Conservation (phyloP, 2,113 vertebrate species). For the Hepsetus odoe region DNA sequence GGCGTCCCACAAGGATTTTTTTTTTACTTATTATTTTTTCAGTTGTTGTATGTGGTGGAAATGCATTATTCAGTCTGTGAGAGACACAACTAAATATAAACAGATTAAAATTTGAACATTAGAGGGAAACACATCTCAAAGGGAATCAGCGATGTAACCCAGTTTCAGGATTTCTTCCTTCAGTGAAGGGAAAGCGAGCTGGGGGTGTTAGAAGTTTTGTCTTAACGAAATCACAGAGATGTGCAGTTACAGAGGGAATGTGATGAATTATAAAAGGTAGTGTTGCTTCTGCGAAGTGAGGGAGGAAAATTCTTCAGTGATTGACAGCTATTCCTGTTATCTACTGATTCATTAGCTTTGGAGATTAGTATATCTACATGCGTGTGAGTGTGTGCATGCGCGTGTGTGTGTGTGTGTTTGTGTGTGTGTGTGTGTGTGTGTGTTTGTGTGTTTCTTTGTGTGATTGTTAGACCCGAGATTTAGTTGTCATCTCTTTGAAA, state of each 20-base stretch:
- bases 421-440: too few relatives aligned
- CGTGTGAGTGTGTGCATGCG: too few relatives aligned
- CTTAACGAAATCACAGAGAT: neutral
- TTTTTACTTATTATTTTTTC: slow-evolving; percentile 61
- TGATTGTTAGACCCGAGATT: too few relatives aligned
- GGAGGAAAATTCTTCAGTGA: neutral
- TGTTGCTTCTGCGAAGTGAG: neutral
- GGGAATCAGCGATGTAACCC: slow-evolving; percentile 70
- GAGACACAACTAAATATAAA: slow-evolving; percentile 75
- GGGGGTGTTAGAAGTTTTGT: neutral
- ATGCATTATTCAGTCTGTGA: slow-evolving; percentile 70
- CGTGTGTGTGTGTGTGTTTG: too few relatives aligned
- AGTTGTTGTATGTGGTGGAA: slow-evolving; percentile 57
- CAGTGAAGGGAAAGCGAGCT: neutral
- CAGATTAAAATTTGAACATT: slow-evolving; percentile 78
- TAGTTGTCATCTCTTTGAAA: too few relatives aligned
- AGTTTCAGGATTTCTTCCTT: slow-evolving; percentile 62
- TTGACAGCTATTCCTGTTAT: neutral
- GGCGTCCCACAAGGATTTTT: neutral
- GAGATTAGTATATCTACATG: too few relatives aligned
- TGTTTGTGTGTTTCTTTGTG: too few relatives aligned
- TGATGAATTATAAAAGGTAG: slow-evolving; percentile 1
- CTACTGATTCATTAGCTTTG: neutral
- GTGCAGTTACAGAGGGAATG: neutral
- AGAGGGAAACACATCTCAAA: slow-evolving; percentile 67